These are phyloP conservation scores for Hofmannophila pseudospretella DNA, from an alignment of 2,888 invertebrate genomes.

Conservation along the genomic window DNA sequence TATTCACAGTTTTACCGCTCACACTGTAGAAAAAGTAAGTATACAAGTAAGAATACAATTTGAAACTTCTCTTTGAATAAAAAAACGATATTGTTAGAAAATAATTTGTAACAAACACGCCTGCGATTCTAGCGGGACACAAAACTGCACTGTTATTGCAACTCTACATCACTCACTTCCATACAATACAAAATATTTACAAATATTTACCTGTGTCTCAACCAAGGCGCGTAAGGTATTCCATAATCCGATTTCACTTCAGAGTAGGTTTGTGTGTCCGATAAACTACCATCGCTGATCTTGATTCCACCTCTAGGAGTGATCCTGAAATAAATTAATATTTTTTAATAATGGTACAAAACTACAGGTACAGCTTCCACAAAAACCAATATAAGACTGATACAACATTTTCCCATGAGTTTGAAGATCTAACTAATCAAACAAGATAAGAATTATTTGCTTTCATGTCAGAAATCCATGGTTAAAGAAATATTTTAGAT, in stretches of 20 bases:
- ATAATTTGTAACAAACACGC: too few species aligned
- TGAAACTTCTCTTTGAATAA: too few species aligned
- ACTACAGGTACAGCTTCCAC: background rate
- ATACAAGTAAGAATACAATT: too few species aligned
- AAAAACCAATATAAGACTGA: conserved; percentile 5
- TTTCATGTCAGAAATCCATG: conserved; percentile 9
- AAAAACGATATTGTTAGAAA: too few species aligned
- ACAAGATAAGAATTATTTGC: conserved; percentile 19
- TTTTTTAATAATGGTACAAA: background rate
- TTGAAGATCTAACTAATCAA: conserved; percentile 2
- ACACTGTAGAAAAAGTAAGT: too few species aligned
- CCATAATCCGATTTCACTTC: conserved; percentile 87
- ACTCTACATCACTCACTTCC: background rate
- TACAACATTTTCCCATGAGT: conserved; percentile 12
- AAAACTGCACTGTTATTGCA: conserved; percentile 1
- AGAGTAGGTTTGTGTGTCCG: conserved; percentile 88
- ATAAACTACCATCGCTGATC: conserved; percentile 88
- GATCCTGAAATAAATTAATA: conserved; percentile 43
- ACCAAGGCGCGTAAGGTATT: conserved; percentile 91
- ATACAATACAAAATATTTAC: background rate
- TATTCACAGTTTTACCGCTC: too few species aligned
- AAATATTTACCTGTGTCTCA: conserved; percentile 85
- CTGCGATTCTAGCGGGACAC: too few species aligned
- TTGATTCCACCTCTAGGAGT: conserved; percentile 75
- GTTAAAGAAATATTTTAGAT: background rate